phyloP scores from a whole-genome alignment of 2,113 vertebrate genomes.

The Platanista minor region DNA sequence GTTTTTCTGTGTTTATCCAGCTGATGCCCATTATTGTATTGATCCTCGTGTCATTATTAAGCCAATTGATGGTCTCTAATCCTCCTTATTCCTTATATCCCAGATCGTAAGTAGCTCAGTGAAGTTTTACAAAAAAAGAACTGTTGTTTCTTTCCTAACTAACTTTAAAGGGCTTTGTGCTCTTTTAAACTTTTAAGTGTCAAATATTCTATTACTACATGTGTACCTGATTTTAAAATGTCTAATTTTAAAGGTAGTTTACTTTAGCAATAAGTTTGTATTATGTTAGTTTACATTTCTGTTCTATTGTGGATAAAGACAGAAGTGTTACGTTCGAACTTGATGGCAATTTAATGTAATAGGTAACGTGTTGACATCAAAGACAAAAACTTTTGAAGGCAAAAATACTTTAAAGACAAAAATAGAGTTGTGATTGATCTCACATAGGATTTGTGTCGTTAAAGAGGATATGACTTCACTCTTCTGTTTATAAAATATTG shows the following conservation, averaged over 20 bases:
- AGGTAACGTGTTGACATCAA: background rate
- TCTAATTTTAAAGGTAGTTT: background rate
- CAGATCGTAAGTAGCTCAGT: conserved; percentile 88
- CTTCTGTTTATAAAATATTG: background rate
- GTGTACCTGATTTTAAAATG: background rate
- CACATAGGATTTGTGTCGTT: background rate
- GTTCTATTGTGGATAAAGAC: background rate
- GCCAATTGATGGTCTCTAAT: conserved; percentile 97
- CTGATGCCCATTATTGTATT: conserved; percentile 96
- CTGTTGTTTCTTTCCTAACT: background rate
- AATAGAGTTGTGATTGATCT: conserved; percentile 33
- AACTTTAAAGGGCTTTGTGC: background rate
- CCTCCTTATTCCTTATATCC: conserved; percentile 95
- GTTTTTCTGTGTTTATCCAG: conserved; percentile 98
- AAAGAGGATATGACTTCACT: background rate
- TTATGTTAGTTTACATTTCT: background rate
- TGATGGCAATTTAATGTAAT: background rate
- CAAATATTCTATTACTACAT: background rate
- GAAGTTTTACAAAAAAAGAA: background rate
- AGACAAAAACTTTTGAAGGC: background rate
- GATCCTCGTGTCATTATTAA: conserved; percentile 95
- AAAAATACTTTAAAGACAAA: background rate
- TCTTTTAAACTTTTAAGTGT: background rate
- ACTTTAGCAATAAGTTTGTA: background rate
- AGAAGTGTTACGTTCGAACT: conserved; percentile 11